Conservation (phyloP, 2,888 invertebrate genomes). For the Latrodectus hesperus region DNA sequence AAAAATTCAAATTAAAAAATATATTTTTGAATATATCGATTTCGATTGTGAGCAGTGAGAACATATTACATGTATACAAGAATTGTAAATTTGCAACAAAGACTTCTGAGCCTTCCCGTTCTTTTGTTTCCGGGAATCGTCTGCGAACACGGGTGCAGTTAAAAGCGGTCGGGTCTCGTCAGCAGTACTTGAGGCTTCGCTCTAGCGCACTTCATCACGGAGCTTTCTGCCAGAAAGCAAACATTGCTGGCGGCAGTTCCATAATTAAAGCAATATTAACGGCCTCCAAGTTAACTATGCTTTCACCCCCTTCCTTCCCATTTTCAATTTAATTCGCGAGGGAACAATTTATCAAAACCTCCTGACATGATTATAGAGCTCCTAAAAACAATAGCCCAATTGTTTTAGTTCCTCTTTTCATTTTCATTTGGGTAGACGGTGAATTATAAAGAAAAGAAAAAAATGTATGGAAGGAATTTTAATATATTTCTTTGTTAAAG, state of each 20-base stretch:
- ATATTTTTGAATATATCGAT: no score
- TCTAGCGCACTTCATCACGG: conserved; percentile 66
- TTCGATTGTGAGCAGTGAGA: no score
- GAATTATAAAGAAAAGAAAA: conserved; percentile 1
- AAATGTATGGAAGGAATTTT: conserved; percentile 48
- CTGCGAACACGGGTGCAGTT: conserved; percentile 63
- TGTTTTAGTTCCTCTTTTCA: conserved; percentile 69
- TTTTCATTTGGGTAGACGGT: conserved; percentile 56
- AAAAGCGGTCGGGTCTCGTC: conserved; percentile 67
- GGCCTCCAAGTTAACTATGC: conserved; percentile 62
- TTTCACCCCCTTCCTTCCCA: conserved; percentile 29
- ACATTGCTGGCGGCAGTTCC: conserved; percentile 63
- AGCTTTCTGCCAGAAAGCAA: conserved; percentile 64
- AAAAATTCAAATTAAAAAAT: no score
- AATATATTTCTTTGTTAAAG: conserved; percentile 62
- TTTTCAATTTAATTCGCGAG: conserved; percentile 60
- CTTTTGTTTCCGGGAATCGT: conserved; percentile 52
- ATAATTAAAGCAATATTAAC: conserved; percentile 69
- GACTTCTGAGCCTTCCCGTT: conserved; percentile 57
- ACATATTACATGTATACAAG: neutral
- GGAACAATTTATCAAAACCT: conserved; percentile 66
- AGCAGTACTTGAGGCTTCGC: conserved; percentile 66
- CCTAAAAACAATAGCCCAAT: conserved; percentile 66
- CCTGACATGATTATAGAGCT: conserved; percentile 64
- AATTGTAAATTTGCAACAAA: conserved; percentile 55